Evolutionary conservation across 2,888 invertebrate genomes (phyloP).

Genomic region (Zygaena filipendulae): DNA sequence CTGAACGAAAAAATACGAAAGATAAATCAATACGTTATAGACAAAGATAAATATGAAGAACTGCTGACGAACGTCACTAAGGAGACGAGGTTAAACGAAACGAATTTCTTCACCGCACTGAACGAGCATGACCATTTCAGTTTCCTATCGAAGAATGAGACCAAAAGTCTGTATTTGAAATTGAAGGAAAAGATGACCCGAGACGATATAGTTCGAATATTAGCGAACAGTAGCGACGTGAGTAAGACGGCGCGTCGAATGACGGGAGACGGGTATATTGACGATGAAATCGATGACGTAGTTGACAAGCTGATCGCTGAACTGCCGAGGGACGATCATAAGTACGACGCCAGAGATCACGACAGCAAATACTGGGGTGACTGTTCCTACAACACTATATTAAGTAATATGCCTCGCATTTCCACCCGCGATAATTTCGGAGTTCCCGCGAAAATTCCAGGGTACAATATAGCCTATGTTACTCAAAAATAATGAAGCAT

Average conservation of each 20-base stretch:
- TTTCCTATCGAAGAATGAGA: slow-evolving; percentile 24
- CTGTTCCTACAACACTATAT: too few species aligned
- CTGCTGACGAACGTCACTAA: slow-evolving; percentile 29
- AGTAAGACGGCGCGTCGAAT: slow-evolving; percentile 35
- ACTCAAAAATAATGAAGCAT: too few species aligned
- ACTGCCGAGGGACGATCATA: slow-evolving; percentile 34
- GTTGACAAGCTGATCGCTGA: slow-evolving; percentile 43
- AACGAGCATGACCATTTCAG: slow-evolving; percentile 35
- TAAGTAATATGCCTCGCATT: too few species aligned
- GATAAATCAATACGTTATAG: slow-evolving; percentile 31
- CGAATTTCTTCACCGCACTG: slow-evolving; percentile 38
- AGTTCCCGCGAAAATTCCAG: too few species aligned
- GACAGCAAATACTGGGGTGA: slow-evolving; percentile 47
- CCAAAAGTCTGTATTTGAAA: slow-evolving; percentile 39
- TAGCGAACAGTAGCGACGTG: slow-evolving; percentile 24
- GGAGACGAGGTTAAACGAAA: slow-evolving; percentile 31
- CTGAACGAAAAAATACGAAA: slow-evolving; percentile 33
- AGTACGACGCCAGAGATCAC: slow-evolving; percentile 22
- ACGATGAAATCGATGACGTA: slow-evolving; percentile 21
- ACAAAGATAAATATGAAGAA: slow-evolving; percentile 27
- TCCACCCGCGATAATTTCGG: too few species aligned
- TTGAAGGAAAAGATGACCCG: slow-evolving; percentile 49
- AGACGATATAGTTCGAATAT: slow-evolving; percentile 39
- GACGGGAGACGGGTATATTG: slow-evolving; percentile 21
- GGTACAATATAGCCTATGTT: too few species aligned